Conservation (phyloP, 2,113 vertebrate species). For the Malurus elegans region DNA sequence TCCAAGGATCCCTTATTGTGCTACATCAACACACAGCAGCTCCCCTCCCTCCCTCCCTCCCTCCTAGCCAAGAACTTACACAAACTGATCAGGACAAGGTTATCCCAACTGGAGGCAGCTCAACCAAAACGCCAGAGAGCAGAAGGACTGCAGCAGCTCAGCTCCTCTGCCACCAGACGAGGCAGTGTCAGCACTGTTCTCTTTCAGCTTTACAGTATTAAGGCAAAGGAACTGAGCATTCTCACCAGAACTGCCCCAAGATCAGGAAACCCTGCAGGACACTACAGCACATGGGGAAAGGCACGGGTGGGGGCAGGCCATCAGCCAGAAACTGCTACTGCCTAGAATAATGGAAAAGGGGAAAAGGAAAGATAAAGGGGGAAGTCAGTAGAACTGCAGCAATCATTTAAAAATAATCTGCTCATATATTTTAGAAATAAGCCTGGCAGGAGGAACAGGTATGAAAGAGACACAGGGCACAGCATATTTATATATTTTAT, state of each 20-base stretch:
- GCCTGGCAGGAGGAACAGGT: not conserved
- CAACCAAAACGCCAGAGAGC: not conserved
- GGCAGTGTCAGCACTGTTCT: not conserved
- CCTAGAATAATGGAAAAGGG: too few relatives aligned
- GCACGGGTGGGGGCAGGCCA: rapidly evolving
- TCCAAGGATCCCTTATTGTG: not conserved
- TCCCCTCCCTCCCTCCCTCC: not conserved
- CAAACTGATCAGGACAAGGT: rapidly evolving
- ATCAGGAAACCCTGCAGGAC: not conserved
- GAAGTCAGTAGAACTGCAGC: not conserved
- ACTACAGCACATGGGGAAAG: rapidly evolving
- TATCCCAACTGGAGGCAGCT: not conserved
- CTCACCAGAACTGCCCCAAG: rapidly evolving
- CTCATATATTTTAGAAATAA: not conserved
- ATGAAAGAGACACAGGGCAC: not conserved
- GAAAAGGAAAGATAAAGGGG: not conserved
- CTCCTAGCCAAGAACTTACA: not conserved
- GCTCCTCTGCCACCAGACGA: not conserved
- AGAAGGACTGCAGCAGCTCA: not conserved
- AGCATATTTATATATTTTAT: not conserved
- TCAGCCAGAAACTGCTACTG: not conserved
- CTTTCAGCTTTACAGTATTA: rapidly evolving
- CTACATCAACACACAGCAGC: not conserved
- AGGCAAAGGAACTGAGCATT: not conserved
- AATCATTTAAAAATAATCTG: not conserved